These are phyloP conservation scores for Papilio machaon DNA, from an alignment of 1,140 invertebrate genomes.

Conservation along the genomic window DNA sequence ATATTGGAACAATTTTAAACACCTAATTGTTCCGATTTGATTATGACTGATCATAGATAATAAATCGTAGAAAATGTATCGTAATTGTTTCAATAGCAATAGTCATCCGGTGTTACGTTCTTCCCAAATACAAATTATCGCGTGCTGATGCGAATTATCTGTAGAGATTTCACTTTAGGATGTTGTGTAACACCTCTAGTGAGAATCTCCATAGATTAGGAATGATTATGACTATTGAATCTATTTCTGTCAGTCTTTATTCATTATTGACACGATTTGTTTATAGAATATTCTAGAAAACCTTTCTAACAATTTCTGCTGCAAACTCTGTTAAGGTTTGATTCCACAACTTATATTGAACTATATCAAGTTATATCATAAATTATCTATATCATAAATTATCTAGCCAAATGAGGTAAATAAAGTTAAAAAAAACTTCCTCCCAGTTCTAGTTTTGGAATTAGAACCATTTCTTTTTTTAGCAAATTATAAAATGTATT, in stretches of 20 bases:
- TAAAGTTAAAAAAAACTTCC: too few relatives aligned
- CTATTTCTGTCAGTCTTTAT: neutral
- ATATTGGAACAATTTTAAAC: neutral
- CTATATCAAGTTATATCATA: too few relatives aligned
- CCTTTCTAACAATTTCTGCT: neutral
- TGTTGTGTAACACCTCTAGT: slow-evolving; percentile 46
- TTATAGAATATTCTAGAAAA: neutral
- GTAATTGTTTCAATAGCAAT: neutral
- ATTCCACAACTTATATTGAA: too few relatives aligned
- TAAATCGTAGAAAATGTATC: neutral
- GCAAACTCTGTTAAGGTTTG: too few relatives aligned
- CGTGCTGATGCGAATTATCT: slow-evolving; percentile 54
- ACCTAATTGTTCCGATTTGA: neutral
- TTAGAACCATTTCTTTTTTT: too few relatives aligned
- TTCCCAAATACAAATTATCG: slow-evolving; percentile 38
- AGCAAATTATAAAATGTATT: too few relatives aligned
- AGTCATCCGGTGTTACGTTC: slow-evolving; percentile 31
- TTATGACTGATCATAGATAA: neutral
- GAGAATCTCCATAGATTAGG: slow-evolving; percentile 28
- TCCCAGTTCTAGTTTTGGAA: too few relatives aligned
- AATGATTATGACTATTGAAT: slow-evolving; percentile 11
- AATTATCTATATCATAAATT: too few relatives aligned
- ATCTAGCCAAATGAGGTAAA: too few relatives aligned
- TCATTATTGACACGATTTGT: slow-evolving; percentile 13
- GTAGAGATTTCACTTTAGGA: slow-evolving; percentile 54